Base-by-base conservation (phyloP, 2,888 invertebrate genomes). In the Sesamia inferens region DNA sequence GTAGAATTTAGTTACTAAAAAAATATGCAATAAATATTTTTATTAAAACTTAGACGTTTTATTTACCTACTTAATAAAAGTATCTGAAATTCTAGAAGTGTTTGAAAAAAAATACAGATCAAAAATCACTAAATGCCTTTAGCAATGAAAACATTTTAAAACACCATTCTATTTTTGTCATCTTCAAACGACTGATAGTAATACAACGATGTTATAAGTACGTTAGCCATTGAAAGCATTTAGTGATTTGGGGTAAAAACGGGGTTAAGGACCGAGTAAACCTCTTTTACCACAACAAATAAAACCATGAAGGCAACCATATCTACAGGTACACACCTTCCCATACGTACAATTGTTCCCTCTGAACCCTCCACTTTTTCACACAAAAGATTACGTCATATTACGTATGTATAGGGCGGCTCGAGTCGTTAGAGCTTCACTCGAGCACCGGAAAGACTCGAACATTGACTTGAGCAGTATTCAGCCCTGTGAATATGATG, bases 361-460 rank as follows among this genome's bases (percentile, higher is more conserved):
- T 58, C 68, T 71, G 54, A 78, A 74, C 78, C 78, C 66, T 82
- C 57, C 64, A 68, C 79, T 72, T 71, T 73, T 72, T 68, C 61
- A 64, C 66, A 82, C 74, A 84, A 79, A 84, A 76, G 73, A 82
- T 84, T 84, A 82, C 84, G 84, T 74, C 79, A 74, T 62, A 76
- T 79, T 74, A 72, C 84, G 73, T 76, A 77, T 76, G 77, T 79
- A 79, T 76, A 79, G 82, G 77, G 84, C 67, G 68, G 69, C 68
- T 71, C 22, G 79, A 59, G 80, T 84, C 84, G 78, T 84, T 82
- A 84, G 77, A 73, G 71, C 74, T 73, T 68, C 78, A 67, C 68
- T 81, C 48, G 68, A 78, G 68, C 73, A 75, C 71, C 84, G 84
- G 82, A 80, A 82, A 78, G 66, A 76, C 70, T 73, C 62, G 47